phyloP scores from a whole-genome alignment of 2,888 invertebrate species.

The Drosophila paramelanica region DNA sequence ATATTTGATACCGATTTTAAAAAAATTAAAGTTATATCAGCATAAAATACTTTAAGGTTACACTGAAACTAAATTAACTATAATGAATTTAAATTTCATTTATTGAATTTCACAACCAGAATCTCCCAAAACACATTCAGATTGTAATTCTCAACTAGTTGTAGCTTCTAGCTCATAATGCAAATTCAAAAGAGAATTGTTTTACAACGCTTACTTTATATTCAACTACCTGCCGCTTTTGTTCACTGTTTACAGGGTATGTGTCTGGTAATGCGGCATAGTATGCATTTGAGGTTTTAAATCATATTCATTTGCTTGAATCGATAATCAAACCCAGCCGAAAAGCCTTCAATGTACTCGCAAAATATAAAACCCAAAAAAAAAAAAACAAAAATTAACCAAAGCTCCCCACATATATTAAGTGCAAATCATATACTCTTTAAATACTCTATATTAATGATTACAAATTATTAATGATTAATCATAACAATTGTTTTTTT shows the following conservation, averaged over 20 bases:
- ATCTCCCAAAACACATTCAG: too few relatives aligned
- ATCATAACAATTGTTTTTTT: constrained; percentile 69
- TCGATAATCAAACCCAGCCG: not conserved
- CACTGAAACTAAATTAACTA: too few relatives aligned
- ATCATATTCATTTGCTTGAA: constrained; percentile 7
- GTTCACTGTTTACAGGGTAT: constrained; percentile 30
- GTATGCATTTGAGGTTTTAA: not conserved
- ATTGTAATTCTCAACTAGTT: constrained; percentile 4
- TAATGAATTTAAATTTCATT: too few relatives aligned
- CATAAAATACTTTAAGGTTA: not conserved
- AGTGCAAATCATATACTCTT: constrained; percentile 29
- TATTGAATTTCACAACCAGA: too few relatives aligned
- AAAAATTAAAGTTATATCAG: too few relatives aligned
- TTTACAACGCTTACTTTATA: not conserved
- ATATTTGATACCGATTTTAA: not conserved
- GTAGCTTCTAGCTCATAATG: not conserved
- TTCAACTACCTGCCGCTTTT: not conserved
- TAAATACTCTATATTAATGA: constrained; percentile 60
- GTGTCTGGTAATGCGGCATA: constrained; percentile 7
- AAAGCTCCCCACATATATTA: constrained; percentile 15
- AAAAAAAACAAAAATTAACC: not conserved
- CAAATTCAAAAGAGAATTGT: not conserved
- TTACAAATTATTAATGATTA: constrained; percentile 72
- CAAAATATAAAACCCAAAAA: too few relatives aligned
- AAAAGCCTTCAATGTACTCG: too few relatives aligned